Base-by-base conservation (phyloP, 2,888 invertebrate species). In the Allacma fusca region DNA sequence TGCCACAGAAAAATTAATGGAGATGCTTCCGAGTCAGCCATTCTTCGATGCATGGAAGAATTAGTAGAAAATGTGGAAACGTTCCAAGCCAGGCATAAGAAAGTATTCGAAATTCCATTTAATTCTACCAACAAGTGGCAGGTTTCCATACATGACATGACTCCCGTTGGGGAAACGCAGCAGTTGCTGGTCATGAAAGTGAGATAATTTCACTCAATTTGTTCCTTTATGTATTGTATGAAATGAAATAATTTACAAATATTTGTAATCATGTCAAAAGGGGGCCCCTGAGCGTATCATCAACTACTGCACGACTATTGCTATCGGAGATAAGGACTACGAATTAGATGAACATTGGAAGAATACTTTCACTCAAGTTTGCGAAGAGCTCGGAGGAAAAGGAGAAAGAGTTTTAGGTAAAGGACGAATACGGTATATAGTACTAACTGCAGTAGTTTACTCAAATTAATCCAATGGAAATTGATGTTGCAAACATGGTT, bases 301-400 rank as follows among this genome's bases (percentile, higher is more conserved):
- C 23, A 91, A 92, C 67, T 88, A 89, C 59, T 93, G 93, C 85
- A 87, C 89, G 0, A 89, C 88, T 7, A 90, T 91, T 75, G 85
- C 89, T 75, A 80, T 88, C 28, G 88, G 89, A 24, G 91, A 90
- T 1, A 86, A 88, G 50, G 89, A 89, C 21, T 87, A 86, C n/a
- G 85, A 87, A 0, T 86, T 94, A 65, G 87, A 87, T 81, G 87
- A 88, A 29, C 86, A 86, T 64, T 86, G 89, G 83, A 89, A 90
- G 82, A 88, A 89, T 76, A 88, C 89, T 68, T 88, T 92, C 28
- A 90, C 91, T 85, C 88, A 89, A 59, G 90, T 91, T 76, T 93
- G 94, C 85, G 89, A 92, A 78, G 93, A 93, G 86, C 87, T 96
- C 76, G 95, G 95, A 74, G 93, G 93, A 81, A 91, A 93, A 87